Conservation (phyloP, 2,113 vertebrate genomes). For the Ptilonorhynchus violaceus region DNA sequence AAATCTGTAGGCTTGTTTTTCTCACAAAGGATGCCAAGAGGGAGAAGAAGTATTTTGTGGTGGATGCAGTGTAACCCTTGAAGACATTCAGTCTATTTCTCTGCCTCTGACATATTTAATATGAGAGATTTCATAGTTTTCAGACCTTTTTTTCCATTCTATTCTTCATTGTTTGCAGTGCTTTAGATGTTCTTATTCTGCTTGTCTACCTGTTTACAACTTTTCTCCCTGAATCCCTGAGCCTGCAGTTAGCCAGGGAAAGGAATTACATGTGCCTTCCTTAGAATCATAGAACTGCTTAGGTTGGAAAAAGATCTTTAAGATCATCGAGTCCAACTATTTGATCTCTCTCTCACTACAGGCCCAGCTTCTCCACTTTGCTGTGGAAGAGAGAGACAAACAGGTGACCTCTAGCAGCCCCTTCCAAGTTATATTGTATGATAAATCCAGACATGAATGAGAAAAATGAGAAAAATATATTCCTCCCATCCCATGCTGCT, state of each 20-base stretch:
- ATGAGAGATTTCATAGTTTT: not conserved
- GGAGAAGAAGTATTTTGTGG: not conserved
- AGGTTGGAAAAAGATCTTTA: not conserved
- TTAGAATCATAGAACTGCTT: not conserved
- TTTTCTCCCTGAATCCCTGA: not conserved
- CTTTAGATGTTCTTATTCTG: not conserved
- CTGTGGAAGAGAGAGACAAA: not conserved
- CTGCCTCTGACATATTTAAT: not conserved
- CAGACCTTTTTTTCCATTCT: not conserved
- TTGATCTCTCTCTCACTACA: not conserved
- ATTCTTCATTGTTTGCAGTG: not conserved
- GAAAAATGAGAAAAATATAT: not conserved
- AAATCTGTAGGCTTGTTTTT: not conserved
- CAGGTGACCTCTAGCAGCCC: not conserved
- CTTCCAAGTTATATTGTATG: not conserved
- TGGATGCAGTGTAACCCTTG: not conserved
- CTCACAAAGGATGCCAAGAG: not conserved
- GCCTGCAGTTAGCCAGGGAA: not conserved
- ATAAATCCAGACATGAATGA: not conserved
- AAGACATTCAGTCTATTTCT: not conserved
- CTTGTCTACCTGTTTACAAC: not conserved
- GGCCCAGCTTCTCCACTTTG: not conserved
- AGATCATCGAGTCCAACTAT: not conserved
- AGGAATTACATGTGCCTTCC: fast-evolving
- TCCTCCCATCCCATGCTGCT: not conserved